Conservation (phyloP, 2,888 invertebrate species). For the Nomada fabriciana region DNA sequence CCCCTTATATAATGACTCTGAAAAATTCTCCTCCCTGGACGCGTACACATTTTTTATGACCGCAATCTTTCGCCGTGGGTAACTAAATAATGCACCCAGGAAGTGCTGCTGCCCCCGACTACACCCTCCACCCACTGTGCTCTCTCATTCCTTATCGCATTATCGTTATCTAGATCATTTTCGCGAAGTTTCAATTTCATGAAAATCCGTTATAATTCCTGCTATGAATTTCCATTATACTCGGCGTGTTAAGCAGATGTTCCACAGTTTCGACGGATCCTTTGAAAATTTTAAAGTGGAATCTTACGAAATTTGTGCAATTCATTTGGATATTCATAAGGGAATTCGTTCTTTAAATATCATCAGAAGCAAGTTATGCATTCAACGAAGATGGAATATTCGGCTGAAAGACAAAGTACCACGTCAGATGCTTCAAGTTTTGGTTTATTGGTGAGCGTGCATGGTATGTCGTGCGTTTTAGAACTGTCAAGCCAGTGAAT, state of each 20-base stretch:
- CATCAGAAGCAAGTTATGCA: background rate
- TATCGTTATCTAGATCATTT: slow-evolving; percentile 48
- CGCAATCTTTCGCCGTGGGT: slow-evolving; percentile 63
- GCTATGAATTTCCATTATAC: background rate
- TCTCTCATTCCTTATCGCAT: slow-evolving; percentile 41
- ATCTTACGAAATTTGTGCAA: too few species aligned
- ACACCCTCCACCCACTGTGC: background rate
- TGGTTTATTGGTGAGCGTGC: background rate
- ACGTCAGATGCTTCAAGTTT: background rate
- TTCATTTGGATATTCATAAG: too few species aligned
- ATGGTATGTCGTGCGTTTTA: background rate
- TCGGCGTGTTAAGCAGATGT: background rate
- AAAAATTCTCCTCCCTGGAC: slow-evolving; percentile 62
- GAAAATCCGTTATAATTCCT: background rate
- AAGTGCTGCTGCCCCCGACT: slow-evolving; percentile 8
- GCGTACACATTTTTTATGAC: slow-evolving; percentile 65
- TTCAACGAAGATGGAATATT: too few species aligned
- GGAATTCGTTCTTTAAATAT: too few species aligned
- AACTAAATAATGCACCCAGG: slow-evolving; percentile 61
- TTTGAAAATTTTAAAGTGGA: too few species aligned
- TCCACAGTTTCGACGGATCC: too few species aligned
- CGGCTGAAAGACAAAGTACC: background rate
- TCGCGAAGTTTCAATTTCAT: slow-evolving; percentile 18
- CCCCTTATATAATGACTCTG: slow-evolving; percentile 70
- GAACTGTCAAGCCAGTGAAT: background rate